These are phyloP conservation scores for Holotrichia oblita DNA, from an alignment of 1,140 invertebrate genomes.

Conservation along the genomic window DNA sequence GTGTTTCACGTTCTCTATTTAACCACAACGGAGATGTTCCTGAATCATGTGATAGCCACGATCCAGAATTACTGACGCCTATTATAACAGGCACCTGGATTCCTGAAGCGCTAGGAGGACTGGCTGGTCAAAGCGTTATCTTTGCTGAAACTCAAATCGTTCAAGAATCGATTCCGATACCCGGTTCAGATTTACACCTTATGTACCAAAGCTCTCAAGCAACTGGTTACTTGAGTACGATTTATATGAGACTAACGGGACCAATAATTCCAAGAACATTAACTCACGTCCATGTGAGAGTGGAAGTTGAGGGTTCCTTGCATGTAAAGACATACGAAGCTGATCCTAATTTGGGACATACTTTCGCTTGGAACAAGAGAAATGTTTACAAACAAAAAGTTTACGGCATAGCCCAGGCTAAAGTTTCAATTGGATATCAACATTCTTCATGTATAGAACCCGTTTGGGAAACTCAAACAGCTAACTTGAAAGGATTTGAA, in stretches of 20 bases:
- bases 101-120: slow-evolving; percentile 83
- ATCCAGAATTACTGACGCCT: slow-evolving; percentile 82
- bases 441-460: slow-evolving; percentile 86
- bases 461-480: slow-evolving; percentile 94
- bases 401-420: slow-evolving; percentile 87
- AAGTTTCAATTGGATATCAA: slow-evolving; percentile 93
- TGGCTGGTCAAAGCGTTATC: slow-evolving; percentile 81
- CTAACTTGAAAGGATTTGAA: slow-evolving; percentile 94
- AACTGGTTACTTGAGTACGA: slow-evolving; percentile 90
- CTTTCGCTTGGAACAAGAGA: slow-evolving; percentile 96
- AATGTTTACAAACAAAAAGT: slow-evolving; percentile 98
- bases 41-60: slow-evolving; percentile 83
- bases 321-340: slow-evolving; percentile 94
- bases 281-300: slow-evolving; percentile 87
- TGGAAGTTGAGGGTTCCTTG: slow-evolving; percentile 90
- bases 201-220: slow-evolving; percentile 94
- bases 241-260: slow-evolving; percentile 90
- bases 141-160: slow-evolving; percentile 93
- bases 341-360: slow-evolving; percentile 92
- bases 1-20: slow-evolving; percentile 67
- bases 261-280: slow-evolving; percentile 81
- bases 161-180: slow-evolving; percentile 93
- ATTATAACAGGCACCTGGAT: slow-evolving; percentile 87
- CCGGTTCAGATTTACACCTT: slow-evolving; percentile 89
- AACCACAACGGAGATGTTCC: slow-evolving; percentile 64